Base-by-base conservation (phyloP, 2,113 vertebrate species). In the Promerops cafer region DNA sequence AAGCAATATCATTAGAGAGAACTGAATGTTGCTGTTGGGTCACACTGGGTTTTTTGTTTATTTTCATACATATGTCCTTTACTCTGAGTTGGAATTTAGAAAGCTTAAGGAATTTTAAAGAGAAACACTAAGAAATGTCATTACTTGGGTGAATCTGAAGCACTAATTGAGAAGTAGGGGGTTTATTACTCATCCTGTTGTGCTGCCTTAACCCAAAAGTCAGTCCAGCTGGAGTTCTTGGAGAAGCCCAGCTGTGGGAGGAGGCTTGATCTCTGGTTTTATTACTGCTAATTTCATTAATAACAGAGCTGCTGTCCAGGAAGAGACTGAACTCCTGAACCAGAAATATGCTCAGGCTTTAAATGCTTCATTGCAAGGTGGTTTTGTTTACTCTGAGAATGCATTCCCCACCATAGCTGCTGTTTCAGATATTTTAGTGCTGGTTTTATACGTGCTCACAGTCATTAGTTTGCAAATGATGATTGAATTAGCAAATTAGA, bases 391-490 rank as follows among this genome's bases (percentile, higher is more conserved):
- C 47, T 50, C 54, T 79, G 65, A 60, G 59, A 71, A 65, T 9
- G 33, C 19, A 13, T 72, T 78, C 61, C 56, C 59, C 70, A 20
- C 16, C 45, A 24, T 14, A 24, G 49, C 69, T 71, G 90, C 65
- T 65, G 57, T 18, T 85, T 47, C 75, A 57, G 53, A 59, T 42
- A 50, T 31, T 69, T 77, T 71, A 70, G 63, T 72, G 84, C 35
- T 6, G 1, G 37, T 65, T 94, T 85, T 89, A 65, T 79, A 33
- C 0, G 2, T 54, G 81, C 91, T 91, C 44, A 9, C 37, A 85
- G 87, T 59, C 81, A 93, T 95, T 93, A 95, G 74, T 69, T 57
- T 95, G 78, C 81, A 96, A 94, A 96, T 91, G 89, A 87, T 82
- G 81, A 91, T 83, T 84, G 87, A 93, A 91, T 90, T 93, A 89